These are phyloP conservation scores for Acrocyrtus sp. DNA, from an alignment of 2,888 invertebrate species.

Conservation along the genomic window DNA sequence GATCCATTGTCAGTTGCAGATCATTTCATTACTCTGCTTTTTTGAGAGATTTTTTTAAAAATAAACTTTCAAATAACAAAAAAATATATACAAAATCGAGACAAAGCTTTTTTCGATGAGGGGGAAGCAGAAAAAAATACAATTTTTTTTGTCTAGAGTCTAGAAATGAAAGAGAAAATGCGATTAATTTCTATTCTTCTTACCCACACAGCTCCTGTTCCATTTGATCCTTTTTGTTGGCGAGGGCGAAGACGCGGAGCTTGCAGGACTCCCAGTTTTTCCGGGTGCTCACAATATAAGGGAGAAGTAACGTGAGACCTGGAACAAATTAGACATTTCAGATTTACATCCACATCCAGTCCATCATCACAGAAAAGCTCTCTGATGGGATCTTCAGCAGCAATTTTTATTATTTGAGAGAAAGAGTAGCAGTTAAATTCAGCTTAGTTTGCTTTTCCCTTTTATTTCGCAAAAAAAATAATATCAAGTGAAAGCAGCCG, in stretches of 20 bases:
- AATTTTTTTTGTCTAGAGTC: neutral
- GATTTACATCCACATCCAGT: slow-evolving; percentile 8
- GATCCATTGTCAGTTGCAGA: too few relatives aligned
- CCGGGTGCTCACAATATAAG: slow-evolving; percentile 85
- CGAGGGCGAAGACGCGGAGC: slow-evolving; percentile 84
- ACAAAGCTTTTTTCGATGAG: too few relatives aligned
- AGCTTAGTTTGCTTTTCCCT: too few relatives aligned
- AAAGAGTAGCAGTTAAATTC: too few relatives aligned
- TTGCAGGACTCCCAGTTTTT: slow-evolving; percentile 82
- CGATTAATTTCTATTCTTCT: slow-evolving; percentile 64
- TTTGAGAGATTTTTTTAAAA: too few relatives aligned
- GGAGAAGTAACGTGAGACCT: slow-evolving; percentile 81
- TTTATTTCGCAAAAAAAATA: too few relatives aligned
- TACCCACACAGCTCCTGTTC: slow-evolving; percentile 88
- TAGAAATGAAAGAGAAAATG: slow-evolving; percentile 35
- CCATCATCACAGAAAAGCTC: neutral
- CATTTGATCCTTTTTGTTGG: slow-evolving; percentile 80
- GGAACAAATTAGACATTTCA: slow-evolving; percentile 19
- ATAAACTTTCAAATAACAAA: too few relatives aligned
- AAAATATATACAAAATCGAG: too few relatives aligned
- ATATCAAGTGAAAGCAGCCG: too few relatives aligned
- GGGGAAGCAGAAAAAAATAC: too few relatives aligned
- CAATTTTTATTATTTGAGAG: too few relatives aligned
- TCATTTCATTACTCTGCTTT: too few relatives aligned
- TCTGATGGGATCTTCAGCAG: slow-evolving; percentile 4